Evolutionary conservation across 2,797 vertebrate species (phyloP).

Genomic region (Chromis chromis): DNA sequence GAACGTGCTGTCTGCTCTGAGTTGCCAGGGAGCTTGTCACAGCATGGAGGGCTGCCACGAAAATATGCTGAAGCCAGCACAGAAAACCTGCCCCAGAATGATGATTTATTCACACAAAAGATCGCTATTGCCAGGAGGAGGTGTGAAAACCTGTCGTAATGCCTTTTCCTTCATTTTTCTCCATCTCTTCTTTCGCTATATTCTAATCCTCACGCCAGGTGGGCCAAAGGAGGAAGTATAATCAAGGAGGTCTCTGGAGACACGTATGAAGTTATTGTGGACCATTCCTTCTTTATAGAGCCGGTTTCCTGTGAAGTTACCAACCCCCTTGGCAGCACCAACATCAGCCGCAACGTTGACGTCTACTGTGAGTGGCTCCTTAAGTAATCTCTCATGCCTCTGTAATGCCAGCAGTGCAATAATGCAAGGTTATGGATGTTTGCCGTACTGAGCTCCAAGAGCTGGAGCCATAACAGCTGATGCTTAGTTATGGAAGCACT

Average conservation of each 20-base stretch:
- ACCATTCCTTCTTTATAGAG: slow-evolving; percentile 96
- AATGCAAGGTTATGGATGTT: slow-evolving; percentile 21
- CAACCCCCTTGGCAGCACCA: slow-evolving; percentile 95
- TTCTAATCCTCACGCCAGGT: slow-evolving; percentile 82
- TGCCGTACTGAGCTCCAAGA: slow-evolving; percentile 10
- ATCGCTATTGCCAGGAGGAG: slow-evolving; percentile 62
- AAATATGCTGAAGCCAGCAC: slow-evolving; percentile 82
- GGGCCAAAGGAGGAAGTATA: slow-evolving; percentile 95
- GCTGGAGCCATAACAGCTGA: neutral
- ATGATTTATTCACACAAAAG: slow-evolving; percentile 81
- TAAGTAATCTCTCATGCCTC: neutral
- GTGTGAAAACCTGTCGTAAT: slow-evolving; percentile 59
- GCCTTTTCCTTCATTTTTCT: slow-evolving; percentile 44
- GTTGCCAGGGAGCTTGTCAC: slow-evolving; percentile 78
- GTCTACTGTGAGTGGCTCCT: slow-evolving; percentile 94
- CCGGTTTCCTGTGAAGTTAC: slow-evolving; percentile 97
- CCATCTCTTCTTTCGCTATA: slow-evolving; percentile 15
- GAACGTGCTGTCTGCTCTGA: slow-evolving; percentile 76
- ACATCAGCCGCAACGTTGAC: slow-evolving; percentile 96
- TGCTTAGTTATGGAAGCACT: slow-evolving; percentile 27
- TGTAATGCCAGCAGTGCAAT: slow-evolving; percentile 5
- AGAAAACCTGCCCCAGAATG: slow-evolving; percentile 69
- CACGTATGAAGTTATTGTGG: slow-evolving; percentile 93
- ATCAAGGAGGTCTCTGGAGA: slow-evolving; percentile 95
- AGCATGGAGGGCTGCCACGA: slow-evolving; percentile 75